phyloP scores from a whole-genome alignment of 2,113 vertebrate genomes.

The Podilymbus podiceps region DNA sequence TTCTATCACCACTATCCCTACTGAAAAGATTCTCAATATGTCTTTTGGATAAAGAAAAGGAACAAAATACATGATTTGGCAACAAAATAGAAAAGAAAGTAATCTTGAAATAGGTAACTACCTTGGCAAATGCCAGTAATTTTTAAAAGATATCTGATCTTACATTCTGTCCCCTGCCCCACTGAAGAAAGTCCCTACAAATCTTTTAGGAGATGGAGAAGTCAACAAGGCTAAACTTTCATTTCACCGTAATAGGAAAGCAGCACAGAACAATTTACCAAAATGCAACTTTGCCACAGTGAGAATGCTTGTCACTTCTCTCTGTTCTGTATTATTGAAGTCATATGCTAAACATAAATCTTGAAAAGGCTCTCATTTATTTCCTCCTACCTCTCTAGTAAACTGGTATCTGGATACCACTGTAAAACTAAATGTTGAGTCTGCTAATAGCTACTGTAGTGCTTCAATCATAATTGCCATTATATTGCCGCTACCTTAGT shows the following conservation, averaged over 20 bases:
- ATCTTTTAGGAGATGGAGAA: neutral
- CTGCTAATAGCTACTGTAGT: neutral
- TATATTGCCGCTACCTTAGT: neutral
- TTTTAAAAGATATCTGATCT: neutral
- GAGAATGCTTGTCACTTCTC: neutral
- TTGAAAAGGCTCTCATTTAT: neutral
- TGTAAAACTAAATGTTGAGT: neutral
- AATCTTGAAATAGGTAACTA: neutral
- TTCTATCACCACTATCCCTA: too few relatives aligned
- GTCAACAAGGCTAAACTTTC: neutral
- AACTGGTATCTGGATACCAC: neutral
- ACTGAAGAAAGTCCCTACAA: neutral
- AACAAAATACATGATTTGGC: neutral
- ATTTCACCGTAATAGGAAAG: neutral
- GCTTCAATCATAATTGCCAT: neutral
- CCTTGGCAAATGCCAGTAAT: neutral
- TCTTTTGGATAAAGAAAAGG: neutral
- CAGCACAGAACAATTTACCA: neutral
- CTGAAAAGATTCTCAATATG: too few relatives aligned
- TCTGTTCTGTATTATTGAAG: neutral
- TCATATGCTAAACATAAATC: neutral
- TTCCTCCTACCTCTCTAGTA: neutral
- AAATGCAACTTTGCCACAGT: neutral
- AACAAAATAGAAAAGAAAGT: neutral
- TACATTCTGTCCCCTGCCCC: neutral